Percentiles rank a stretch among this genome's conserved stretches.
Conservation (phyloP, 2,113 vertebrate species). For the Anolis sagrei region DNA sequence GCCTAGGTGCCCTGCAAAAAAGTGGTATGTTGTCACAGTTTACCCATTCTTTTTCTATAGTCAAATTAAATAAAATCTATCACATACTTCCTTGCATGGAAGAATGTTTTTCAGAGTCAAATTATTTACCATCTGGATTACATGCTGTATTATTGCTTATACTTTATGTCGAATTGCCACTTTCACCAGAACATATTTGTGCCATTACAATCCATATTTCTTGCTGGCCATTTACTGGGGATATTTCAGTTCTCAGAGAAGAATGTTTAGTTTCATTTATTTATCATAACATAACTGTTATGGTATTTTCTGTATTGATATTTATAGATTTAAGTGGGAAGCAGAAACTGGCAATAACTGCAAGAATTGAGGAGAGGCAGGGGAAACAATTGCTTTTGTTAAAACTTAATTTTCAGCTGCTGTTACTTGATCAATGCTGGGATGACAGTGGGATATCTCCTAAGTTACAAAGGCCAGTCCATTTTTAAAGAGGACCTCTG, state of each 20-base stretch:
- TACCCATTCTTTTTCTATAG: not conserved
- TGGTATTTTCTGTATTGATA: slow-evolving; percentile 53
- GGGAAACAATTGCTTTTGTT: slow-evolving; percentile 26
- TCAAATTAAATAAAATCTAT: not conserved
- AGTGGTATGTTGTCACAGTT: too few relatives aligned
- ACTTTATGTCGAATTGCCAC: not conserved
- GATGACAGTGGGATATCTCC: not conserved
- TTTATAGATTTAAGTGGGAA: slow-evolving; percentile 63
- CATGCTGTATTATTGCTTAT: slow-evolving; percentile 4
- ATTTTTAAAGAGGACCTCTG: too few relatives aligned
- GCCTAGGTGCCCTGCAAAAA: too few relatives aligned
- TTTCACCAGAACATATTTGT: slow-evolving; percentile 8
- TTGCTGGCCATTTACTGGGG: slow-evolving; percentile 26
- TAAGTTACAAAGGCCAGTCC: not conserved
- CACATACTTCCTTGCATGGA: slow-evolving; percentile 1
- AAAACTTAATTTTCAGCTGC: slow-evolving; percentile 34
- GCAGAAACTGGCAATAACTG: slow-evolving; percentile 36
- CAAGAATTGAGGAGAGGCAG: slow-evolving; percentile 20
- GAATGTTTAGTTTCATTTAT: slow-evolving; percentile 29
- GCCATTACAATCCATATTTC: slow-evolving; percentile 3
- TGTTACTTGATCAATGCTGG: slow-evolving; percentile 19
- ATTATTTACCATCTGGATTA: not conserved
- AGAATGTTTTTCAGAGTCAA: slow-evolving; percentile 2
- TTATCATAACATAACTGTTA: slow-evolving; percentile 54
- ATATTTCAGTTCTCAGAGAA: slow-evolving; percentile 43